A percentile compares a stretch with the other conserved stretches of the same genome.
Evolutionary conservation across 2,888 invertebrate species (phyloP).

Genomic region (Apantesis nais): DNA sequence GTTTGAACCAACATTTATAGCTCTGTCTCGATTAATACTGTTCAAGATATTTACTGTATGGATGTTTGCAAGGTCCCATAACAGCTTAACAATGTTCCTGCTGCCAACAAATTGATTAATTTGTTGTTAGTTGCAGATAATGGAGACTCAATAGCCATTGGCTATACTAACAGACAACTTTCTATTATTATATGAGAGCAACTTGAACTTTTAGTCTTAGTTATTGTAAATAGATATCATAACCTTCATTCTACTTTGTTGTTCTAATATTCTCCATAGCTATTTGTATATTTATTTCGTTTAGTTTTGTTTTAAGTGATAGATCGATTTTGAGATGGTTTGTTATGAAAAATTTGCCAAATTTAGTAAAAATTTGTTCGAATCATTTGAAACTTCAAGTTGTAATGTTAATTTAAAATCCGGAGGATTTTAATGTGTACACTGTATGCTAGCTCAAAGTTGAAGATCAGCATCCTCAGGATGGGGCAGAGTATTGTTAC

Average conservation of each 20-base stretch:
- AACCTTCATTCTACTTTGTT: neutral
- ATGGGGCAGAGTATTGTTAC: no score
- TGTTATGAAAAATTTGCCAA: neutral
- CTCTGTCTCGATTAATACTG: constrained; percentile 57
- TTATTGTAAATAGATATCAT: neutral
- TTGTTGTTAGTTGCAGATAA: constrained; percentile 27
- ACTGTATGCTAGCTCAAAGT: no score
- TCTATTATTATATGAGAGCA: constrained; percentile 5
- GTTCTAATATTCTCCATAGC: neutral
- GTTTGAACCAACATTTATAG: constrained; percentile 56
- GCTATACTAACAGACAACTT: constrained; percentile 3
- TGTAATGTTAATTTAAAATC: no score
- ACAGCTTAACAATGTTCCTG: constrained; percentile 37
- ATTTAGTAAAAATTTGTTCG: no score
- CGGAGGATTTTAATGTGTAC: no score
- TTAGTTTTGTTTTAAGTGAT: neutral
- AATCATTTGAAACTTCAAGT: no score
- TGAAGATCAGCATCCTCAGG: no score
- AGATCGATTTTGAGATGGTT: no score
- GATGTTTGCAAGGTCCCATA: constrained; percentile 25
- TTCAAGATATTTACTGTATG: constrained; percentile 38
- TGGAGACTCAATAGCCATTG: constrained; percentile 15
- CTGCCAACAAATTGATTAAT: constrained; percentile 38
- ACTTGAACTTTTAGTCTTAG: neutral
- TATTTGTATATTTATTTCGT: neutral